phyloP scores from a whole-genome alignment of 2,888 invertebrate genomes.

The Trissoscelio sp. region DNA sequence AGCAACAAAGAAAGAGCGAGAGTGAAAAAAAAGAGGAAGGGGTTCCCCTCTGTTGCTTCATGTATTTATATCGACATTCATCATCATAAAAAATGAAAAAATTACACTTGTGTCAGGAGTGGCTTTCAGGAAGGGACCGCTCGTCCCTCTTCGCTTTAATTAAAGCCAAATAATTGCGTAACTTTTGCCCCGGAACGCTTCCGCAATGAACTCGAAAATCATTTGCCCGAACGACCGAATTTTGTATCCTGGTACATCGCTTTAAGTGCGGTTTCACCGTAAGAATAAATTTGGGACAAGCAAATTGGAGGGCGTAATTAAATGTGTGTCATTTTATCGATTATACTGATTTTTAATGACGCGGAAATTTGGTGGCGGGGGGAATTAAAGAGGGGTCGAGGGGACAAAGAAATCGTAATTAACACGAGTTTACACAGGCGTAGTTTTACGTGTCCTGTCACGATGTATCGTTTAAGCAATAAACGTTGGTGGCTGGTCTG shows the following conservation, averaged over 20 bases:
- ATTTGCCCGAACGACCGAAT: conserved; percentile 1
- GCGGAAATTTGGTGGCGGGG: background rate
- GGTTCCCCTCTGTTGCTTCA: background rate
- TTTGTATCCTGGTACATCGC: conserved; percentile 11
- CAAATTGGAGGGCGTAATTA: conserved; percentile 5
- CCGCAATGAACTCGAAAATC: background rate
- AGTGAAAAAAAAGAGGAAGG: background rate
- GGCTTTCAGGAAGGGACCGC: background rate
- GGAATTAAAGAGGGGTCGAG: background rate
- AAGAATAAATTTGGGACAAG: background rate
- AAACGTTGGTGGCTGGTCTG: conserved; percentile 61
- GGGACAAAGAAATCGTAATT: conserved; percentile 25
- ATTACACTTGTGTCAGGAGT: conserved; percentile 4
- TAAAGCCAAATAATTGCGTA: conserved; percentile 8
- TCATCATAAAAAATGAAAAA: conserved; percentile 26
- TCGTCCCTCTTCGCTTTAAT: background rate
- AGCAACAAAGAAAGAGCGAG: background rate
- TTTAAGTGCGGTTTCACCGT: background rate
- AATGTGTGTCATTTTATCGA: conserved; percentile 1
- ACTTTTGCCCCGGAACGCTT: background rate
- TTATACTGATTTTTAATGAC: background rate
- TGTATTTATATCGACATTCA: conserved; percentile 20
- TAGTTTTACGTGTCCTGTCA: conserved; percentile 51
- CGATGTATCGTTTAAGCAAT: conserved; percentile 65
- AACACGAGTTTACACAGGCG: conserved; percentile 36